Evolutionary conservation across 2,888 invertebrate genomes (phyloP).

Genomic region (Helobdella robusta): DNA sequence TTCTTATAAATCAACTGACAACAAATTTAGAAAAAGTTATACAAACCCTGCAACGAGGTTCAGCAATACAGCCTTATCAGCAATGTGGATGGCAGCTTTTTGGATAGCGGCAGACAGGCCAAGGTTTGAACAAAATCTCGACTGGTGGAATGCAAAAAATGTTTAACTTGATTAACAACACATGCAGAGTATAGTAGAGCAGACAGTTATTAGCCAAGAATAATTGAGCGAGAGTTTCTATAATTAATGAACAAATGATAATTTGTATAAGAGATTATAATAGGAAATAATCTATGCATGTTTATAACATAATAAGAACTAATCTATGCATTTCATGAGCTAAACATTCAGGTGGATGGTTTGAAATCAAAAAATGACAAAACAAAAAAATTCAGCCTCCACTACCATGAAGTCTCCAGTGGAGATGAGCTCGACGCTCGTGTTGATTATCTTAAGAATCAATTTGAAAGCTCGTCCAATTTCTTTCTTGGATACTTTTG

Average conservation of each 20-base stretch:
- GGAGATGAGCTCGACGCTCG: constrained; percentile 91
- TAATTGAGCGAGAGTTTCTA: no score
- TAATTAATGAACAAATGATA: no score
- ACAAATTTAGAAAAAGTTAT: neutral
- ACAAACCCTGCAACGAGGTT: constrained; percentile 82
- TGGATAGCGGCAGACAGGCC: constrained; percentile 58
- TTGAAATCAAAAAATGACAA: no score
- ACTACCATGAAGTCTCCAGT: constrained; percentile 97
- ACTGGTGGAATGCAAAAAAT: constrained; percentile 51
- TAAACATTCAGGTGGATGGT: no score
- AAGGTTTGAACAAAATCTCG: constrained; percentile 82
- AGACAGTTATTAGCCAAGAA: no score
- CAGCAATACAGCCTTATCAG: constrained; percentile 86
- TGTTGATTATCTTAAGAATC: constrained; percentile 87
- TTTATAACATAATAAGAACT: no score
- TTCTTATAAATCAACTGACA: neutral
- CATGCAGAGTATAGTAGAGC: no score
- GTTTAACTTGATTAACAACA: no score
- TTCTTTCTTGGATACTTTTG: constrained; percentile 96
- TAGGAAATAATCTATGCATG: no score
- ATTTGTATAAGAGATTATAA: no score
- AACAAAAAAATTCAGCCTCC: no score
- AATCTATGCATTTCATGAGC: no score
- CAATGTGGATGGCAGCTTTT: constrained; percentile 85
- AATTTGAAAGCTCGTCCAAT: constrained; percentile 95